phyloP scores from a whole-genome alignment of 2,888 invertebrate genomes.

The Zygogramma bicolorata region DNA sequence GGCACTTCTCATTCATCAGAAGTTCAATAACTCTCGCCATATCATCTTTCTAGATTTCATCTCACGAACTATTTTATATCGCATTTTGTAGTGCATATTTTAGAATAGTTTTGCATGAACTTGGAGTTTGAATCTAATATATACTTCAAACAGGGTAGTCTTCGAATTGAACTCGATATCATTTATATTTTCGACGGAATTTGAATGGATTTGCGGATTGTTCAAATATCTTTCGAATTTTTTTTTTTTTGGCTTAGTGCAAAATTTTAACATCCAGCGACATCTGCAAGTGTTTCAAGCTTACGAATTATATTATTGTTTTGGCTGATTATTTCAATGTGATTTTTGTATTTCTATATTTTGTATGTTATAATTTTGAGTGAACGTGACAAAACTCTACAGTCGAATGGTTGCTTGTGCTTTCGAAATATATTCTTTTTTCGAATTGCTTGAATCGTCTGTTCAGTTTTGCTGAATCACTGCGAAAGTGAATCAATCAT shows the following conservation, averaged over 20 bases:
- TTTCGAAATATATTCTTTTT: too few species aligned
- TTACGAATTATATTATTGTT: conserved; percentile 43
- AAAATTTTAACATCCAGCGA: conserved; percentile 43
- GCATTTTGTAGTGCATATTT: conserved; percentile 18
- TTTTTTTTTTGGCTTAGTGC: conserved; percentile 41
- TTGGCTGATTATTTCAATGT: conserved; percentile 47
- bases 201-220: conserved; percentile 8
- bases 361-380: conserved; percentile 3
- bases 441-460: background rate
- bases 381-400: background rate
- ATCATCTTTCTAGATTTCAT: conserved; percentile 9
- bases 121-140: background rate
- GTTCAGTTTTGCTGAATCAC: background rate
- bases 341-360: conserved; percentile 21
- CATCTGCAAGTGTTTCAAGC: conserved; percentile 45
- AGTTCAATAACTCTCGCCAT: background rate
- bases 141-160: background rate
- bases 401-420: background rate
- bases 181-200: background rate
- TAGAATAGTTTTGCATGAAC: conserved; percentile 23
- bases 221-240: conserved; percentile 9
- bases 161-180: background rate
- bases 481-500: background rate
- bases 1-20: conserved; percentile 23
- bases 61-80: background rate